Conservation (phyloP, 1,140 invertebrate genomes). For the Psilanteris sp. region DNA sequence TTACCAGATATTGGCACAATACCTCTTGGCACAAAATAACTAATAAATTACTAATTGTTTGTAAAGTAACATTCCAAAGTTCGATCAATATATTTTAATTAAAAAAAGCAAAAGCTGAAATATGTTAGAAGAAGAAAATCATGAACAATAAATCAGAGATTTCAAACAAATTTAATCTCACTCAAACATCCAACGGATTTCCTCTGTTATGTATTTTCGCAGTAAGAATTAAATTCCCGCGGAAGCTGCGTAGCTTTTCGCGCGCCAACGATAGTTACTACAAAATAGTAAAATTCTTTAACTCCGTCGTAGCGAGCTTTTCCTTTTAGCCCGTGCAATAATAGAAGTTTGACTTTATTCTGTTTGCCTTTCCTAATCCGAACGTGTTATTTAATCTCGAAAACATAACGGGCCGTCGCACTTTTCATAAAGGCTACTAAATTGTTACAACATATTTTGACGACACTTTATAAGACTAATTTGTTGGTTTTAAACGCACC, state of each 20-base stretch:
- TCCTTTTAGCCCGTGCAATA: conserved; percentile 3
- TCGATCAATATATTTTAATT: no score
- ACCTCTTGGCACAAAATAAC: no score
- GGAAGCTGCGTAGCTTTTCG: conserved; percentile 1
- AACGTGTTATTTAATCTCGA: conserved; percentile 12
- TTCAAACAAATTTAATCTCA: conserved; percentile 3
- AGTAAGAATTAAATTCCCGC: conserved; percentile 10
- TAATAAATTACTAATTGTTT: no score
- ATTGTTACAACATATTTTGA: conserved; percentile 33
- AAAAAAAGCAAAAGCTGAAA: no score
- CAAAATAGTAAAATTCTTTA: conserved; percentile 15
- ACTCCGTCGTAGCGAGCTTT: background rate
- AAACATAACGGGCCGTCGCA: conserved; percentile 9
- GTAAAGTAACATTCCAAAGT: no score
- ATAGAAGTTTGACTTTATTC: conserved; percentile 9
- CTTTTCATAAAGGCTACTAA: conserved; percentile 31
- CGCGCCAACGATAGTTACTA: conserved; percentile 1
- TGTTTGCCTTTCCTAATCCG: background rate
- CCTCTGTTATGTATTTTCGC: conserved; percentile 7
- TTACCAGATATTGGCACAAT: no score
- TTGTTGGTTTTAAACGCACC: conserved; percentile 6
- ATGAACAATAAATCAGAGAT: no score
- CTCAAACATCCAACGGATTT: conserved; percentile 11
- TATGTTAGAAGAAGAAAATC: no score
- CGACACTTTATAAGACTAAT: conserved; percentile 38